Conservation (phyloP, 2,888 invertebrate genomes). For the Harmothoe impar region DNA sequence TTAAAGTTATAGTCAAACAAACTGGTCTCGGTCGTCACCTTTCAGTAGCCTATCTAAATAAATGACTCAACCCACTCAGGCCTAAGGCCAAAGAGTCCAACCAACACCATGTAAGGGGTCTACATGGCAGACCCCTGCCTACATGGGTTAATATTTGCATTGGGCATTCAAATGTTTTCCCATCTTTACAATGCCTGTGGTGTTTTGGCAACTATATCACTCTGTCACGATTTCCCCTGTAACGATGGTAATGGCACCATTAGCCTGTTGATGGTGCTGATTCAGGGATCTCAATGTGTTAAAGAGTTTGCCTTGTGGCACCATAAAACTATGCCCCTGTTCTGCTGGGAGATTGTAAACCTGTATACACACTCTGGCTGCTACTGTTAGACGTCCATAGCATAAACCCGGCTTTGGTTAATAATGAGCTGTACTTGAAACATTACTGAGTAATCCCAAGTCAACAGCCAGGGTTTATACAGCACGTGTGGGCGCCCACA, state of each 20-base stretch:
- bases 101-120: not conserved
- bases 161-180: constrained; percentile 18
- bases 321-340: no score
- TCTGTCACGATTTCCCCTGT: not conserved
- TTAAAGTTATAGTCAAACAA: not conserved
- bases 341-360: no score
- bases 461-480: not conserved
- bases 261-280: not conserved
- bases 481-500: not conserved
- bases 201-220: not conserved
- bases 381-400: not conserved
- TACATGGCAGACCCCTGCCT: not conserved
- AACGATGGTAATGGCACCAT: not conserved
- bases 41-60: not conserved
- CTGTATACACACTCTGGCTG: not conserved
- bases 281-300: no score
- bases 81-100: not conserved
- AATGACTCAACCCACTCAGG: not conserved
- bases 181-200: constrained; percentile 4
- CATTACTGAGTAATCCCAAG: constrained; percentile 19
- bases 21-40: not conserved
- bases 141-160: not conserved
- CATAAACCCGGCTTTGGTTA: not conserved
- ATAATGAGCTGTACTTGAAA: not conserved
- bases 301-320: no score